Evolutionary conservation across 2,888 invertebrate species (phyloP).

Genomic region (Heteromyza rotundicornis): DNA sequence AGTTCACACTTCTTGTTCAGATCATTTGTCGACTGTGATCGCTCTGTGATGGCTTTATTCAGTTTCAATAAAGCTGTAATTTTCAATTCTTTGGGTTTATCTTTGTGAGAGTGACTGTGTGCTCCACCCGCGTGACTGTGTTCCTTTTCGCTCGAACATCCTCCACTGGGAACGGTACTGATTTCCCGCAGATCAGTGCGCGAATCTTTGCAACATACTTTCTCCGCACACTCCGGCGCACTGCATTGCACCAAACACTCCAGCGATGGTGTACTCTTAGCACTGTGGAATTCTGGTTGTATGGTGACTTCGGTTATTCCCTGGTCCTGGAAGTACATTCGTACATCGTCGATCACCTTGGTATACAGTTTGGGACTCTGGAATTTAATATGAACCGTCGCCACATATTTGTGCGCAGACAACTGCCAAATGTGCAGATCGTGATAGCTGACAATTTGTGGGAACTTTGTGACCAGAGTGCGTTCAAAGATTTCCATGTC

Average conservation of each 20-base stretch:
- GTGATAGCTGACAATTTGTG: slow-evolving; percentile 78
- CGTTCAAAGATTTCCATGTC: slow-evolving; percentile 75
- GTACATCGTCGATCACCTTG: slow-evolving; percentile 69
- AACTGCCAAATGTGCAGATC: slow-evolving; percentile 91
- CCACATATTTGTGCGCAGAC: slow-evolving; percentile 78
- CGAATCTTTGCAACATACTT: slow-evolving; percentile 57
- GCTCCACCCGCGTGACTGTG: no score
- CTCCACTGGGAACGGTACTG: slow-evolving; percentile 36
- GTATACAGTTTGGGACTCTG: slow-evolving; percentile 69
- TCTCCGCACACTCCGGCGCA: slow-evolving; percentile 52
- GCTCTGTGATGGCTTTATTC: not conserved
- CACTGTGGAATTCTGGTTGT: slow-evolving; percentile 79
- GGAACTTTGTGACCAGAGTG: slow-evolving; percentile 71
- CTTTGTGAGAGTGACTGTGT: slow-evolving; percentile 21
- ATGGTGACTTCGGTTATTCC: slow-evolving; percentile 85
- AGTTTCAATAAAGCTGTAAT: slow-evolving; percentile 30
- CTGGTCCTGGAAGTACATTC: slow-evolving; percentile 77
- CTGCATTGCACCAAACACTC: slow-evolving; percentile 57
- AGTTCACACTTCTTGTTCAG: not conserved
- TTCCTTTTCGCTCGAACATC: slow-evolving; percentile 2
- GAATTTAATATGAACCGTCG: slow-evolving; percentile 84
- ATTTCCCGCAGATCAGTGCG: slow-evolving; percentile 50
- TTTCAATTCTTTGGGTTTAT: slow-evolving; percentile 36
- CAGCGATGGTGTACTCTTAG: slow-evolving; percentile 41
- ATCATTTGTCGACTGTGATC: not conserved